Evolutionary conservation across 2,888 invertebrate genomes (phyloP), one percentile per base, ranked within the genome.

Genomic region (Periphyllus acericola): DNA sequence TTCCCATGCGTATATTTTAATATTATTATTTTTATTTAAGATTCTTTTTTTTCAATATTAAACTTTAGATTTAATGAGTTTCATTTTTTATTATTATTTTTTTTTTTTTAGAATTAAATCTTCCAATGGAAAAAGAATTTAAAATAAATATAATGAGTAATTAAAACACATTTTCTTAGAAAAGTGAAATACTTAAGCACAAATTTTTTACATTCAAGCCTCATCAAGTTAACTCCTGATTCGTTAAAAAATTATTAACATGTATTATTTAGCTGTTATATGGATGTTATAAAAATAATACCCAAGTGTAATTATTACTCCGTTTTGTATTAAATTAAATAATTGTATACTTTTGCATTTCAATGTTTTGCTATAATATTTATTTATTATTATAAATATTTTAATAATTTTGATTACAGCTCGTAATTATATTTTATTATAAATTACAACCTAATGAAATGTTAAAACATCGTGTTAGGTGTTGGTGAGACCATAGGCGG

Each of bases 51-150:
- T 81, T 72, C 46, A n/a, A 75, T 74, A 36, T 32, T 72, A 72
- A 71, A 60, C 25, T 11, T 25, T n/a, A 72, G 29, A 55, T 80
- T 80, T 9, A 32, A 85, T 34, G 71, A 83, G 32, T 71, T 85
- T 71, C 21, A 52, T 78, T 36, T 32, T 68, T 68, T 66, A 76
- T 72, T 71, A 32, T 82, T 25, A 72, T 74, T 74, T 60, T 60
- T 60, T 60, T 60, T 60, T 60, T 21, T 60, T 19, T 60, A 60
- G 60, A 60, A 21, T 25, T 21, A 21, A 60, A 60, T 60, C 25
- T 60, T 60, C 60, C 19, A 21, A 60, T 60, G 21, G 5, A 25
- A 60, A 25, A 25, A 25, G 60, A 60, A 60, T 60, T 60, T 21
- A 60, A 60, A 60, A 60, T 25, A 60, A 60, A 60, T 55, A 55